Conservation (phyloP, 1,140 invertebrate species). For the Platyura marginata region DNA sequence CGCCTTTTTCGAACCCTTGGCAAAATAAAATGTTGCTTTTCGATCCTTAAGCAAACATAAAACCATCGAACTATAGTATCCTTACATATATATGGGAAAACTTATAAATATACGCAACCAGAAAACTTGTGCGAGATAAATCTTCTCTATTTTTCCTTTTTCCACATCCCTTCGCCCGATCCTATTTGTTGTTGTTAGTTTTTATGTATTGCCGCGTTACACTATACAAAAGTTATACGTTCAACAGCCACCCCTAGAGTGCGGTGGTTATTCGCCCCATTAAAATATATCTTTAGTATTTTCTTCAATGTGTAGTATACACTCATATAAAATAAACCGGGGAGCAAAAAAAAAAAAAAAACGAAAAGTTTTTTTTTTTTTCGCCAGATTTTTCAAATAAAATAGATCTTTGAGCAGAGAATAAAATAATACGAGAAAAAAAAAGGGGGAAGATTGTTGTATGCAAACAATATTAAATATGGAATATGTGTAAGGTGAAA, state of each 20-base stretch:
- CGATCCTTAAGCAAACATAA: too few species aligned
- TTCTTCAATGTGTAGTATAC: not conserved
- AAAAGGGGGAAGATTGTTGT: not conserved
- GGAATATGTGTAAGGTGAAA: not conserved
- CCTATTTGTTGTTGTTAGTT: not conserved
- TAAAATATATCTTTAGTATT: not conserved
- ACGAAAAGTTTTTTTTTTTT: too few species aligned
- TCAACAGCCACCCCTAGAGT: not conserved
- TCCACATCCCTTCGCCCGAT: not conserved
- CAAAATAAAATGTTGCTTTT: too few species aligned
- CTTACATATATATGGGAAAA: too few species aligned
- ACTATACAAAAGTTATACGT: not conserved
- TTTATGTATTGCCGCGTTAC: not conserved
- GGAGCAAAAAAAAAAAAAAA: not conserved
- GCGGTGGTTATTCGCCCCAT: not conserved
- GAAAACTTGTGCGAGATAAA: not conserved
- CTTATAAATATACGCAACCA: not conserved
- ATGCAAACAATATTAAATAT: conserved; percentile 2
- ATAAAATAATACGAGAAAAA: not conserved
- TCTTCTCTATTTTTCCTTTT: not conserved
- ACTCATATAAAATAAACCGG: not conserved
- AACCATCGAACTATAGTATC: too few species aligned
- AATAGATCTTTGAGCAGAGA: not conserved
- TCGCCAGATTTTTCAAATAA: not conserved
- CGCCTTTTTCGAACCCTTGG: too few species aligned